Evolutionary conservation across 2,888 invertebrate genomes (phyloP), one percentile per base, ranked within the genome.

Genomic region (Lasioglossum villosulum): DNA sequence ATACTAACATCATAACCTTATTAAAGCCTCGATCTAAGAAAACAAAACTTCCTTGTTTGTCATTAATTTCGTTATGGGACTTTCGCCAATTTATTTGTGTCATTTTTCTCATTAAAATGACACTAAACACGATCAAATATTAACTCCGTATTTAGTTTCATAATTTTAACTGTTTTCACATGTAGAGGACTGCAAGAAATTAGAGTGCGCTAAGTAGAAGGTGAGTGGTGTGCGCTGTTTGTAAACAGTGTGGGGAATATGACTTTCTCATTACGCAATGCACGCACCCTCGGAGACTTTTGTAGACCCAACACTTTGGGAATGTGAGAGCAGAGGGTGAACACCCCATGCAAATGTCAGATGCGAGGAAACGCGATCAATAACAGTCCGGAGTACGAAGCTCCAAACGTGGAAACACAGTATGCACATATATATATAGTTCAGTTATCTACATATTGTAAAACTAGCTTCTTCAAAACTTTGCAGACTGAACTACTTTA

Each of bases 301-400:
- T 66, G 73, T 48, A 34, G 34, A 34, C 30, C 34, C 23, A 34
- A 39, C 85, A 74, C 75, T 80, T 68, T 74, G 59, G 48, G 16
- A 34, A 34, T 14, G n/a, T 27, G 63, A 74, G 56, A 70, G 23
- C 14, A 59, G 39, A 56, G 80, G 76, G 59, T 48, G 70, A 73
- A 63, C 73, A 23, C 86, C 73, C 73, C 45, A 56, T n/a, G 8
- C 56, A 19, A 74, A 66, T 70, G 48, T 78, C 48, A 72, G 56
- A 75, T 39, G 79, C n/a, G 75, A 72, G 34, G 66, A 71, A 59
- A 45, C n/a, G 75, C 84, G 85, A 84, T 84, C 84, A 75, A 84
- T 84, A 84, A 48, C n/a, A 66, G 34, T 23, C 19, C 19, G 30
- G 56, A 16, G 30, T 48, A 16, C 1, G 10, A 78, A 66, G 23